A percentile compares a stretch with the other conserved stretches of the same genome.
Evolutionary conservation across 2,113 vertebrate genomes (phyloP).

Genomic region (Polypterus senegalus): DNA sequence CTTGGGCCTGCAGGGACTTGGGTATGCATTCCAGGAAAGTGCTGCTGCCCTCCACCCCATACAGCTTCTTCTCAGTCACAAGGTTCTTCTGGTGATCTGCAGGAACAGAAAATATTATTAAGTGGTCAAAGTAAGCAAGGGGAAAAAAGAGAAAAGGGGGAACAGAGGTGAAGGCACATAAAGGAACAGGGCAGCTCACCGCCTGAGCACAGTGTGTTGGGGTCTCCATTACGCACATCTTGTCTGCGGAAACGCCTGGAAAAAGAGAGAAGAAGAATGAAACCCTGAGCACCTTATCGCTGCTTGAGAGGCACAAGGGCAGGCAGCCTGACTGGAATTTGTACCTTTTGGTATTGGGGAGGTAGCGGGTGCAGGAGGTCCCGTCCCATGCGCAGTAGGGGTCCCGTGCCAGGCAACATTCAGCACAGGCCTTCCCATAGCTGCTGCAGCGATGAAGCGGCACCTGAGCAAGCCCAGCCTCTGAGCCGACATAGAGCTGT

Average conservation of each 20-base stretch:
- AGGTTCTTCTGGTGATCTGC: slow-evolving; percentile 61
- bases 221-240: slow-evolving; percentile 86
- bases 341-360: slow-evolving; percentile 83
- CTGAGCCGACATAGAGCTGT: slow-evolving; percentile 79
- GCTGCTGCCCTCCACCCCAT: slow-evolving; percentile 83
- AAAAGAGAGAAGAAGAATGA: not conserved
- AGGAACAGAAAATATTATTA: slow-evolving; percentile 1
- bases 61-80: slow-evolving; percentile 67
- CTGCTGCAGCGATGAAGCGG: slow-evolving; percentile 79
- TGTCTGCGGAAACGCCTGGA: slow-evolving; percentile 81
- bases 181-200: slow-evolving; percentile 41
- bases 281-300: not conserved
- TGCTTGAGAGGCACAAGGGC: not conserved
- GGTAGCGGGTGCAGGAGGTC: slow-evolving; percentile 75
- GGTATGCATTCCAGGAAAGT: slow-evolving; percentile 85
- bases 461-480: slow-evolving; percentile 70
- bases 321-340: not conserved
- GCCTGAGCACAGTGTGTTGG: slow-evolving; percentile 80
- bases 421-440: slow-evolving; percentile 83
- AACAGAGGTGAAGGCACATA: not conserved
- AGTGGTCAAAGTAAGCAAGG: not conserved
- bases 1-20: slow-evolving; percentile 78
- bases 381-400: slow-evolving; percentile 96
- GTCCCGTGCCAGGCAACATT: slow-evolving; percentile 94
- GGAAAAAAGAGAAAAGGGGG: not conserved